phyloP scores from a whole-genome alignment of 2,888 invertebrate genomes.

The Hemaris fuciformis region DNA sequence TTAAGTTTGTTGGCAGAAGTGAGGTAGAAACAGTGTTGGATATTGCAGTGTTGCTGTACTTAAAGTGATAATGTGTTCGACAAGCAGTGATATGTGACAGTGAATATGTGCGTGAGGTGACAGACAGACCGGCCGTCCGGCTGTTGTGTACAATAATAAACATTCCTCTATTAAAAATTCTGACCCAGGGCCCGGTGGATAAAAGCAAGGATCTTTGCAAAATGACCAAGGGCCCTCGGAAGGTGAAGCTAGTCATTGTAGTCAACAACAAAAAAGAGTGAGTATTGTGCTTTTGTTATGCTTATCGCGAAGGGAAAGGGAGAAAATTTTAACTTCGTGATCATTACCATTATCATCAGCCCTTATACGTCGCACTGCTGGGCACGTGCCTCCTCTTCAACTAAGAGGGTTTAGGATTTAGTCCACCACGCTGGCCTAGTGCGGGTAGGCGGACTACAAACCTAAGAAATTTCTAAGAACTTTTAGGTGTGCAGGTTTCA shows the following conservation, averaged over 20 bases:
- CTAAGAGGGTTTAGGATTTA: no score
- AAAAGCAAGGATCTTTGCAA: conserved; percentile 74
- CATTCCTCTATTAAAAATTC: conserved; percentile 78
- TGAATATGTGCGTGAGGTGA: conserved; percentile 71
- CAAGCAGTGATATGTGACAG: conserved; percentile 49
- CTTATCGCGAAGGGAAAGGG: no score
- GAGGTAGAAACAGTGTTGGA: conserved; percentile 37
- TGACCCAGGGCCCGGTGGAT: conserved; percentile 75
- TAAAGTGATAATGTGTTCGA: conserved; percentile 55
- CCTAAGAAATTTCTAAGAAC: no score
- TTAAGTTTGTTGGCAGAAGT: conserved; percentile 31
- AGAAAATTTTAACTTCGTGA: no score
- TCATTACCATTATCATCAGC: no score
- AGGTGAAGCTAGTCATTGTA: conserved; percentile 82
- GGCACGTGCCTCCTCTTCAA: no score
- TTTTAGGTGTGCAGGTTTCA: no score
- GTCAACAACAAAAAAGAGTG: conserved; percentile 82
- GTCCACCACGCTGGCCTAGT: no score
- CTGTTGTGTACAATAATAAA: conserved; percentile 61
- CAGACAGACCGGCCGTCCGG: conserved; percentile 52
- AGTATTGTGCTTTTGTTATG: no score
- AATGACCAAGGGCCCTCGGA: conserved; percentile 82
- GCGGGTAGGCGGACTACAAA: no score
- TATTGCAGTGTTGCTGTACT: conserved; percentile 51
- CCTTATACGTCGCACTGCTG: no score